Percentiles rank a stretch among this genome's conserved stretches.
phyloP scores from a whole-genome alignment of 2,888 invertebrate species.

The Mellilla xanthometata region DNA sequence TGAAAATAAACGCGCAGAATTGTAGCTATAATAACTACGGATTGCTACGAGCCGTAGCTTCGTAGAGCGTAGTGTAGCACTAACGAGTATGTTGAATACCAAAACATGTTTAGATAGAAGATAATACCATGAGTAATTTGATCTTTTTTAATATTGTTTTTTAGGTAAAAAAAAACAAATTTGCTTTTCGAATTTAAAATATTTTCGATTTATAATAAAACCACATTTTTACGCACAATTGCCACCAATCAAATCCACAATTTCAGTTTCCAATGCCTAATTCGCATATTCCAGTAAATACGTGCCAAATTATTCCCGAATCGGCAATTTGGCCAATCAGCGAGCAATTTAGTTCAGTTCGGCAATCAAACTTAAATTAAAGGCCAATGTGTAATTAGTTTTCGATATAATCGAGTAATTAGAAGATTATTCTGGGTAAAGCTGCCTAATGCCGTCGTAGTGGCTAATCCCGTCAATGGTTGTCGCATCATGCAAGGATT shows the following conservation, averaged over 20 bases:
- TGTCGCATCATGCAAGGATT: slow-evolving; percentile 69
- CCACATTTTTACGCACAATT: too few species aligned
- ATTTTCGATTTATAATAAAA: too few species aligned
- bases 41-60: background rate
- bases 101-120: too few species aligned
- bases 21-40: too few species aligned
- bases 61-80: background rate
- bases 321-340: slow-evolving; percentile 9
- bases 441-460: slow-evolving; percentile 30
- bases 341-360: slow-evolving; percentile 8
- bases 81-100: too few species aligned
- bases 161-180: too few species aligned
- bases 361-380: slow-evolving; percentile 13
- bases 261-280: background rate
- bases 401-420: slow-evolving; percentile 17
- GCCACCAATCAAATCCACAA: background rate
- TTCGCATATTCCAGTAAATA: slow-evolving; percentile 2
- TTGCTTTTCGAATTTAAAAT: too few species aligned
- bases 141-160: too few species aligned
- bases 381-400: slow-evolving; percentile 7
- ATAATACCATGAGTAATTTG: too few species aligned
- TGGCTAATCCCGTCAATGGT: slow-evolving; percentile 66
- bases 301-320: background rate
- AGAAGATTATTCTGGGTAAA: slow-evolving; percentile 44
- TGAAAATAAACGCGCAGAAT: background rate